Evolutionary conservation across 2,113 vertebrate genomes (phyloP).

Genomic region (Lagopus muta): DNA sequence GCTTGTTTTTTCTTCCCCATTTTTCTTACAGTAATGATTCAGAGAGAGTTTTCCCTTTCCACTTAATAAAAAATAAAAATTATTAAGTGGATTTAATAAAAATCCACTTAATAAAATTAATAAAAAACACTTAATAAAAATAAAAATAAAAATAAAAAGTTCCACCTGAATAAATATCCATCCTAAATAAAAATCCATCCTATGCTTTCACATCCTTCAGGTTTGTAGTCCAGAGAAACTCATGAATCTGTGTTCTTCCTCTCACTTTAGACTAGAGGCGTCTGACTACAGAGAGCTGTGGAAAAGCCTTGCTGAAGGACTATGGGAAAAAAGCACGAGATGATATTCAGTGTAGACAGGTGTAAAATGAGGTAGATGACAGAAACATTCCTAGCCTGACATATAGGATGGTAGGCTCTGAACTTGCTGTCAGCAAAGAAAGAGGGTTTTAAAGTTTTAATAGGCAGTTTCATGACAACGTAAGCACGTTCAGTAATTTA

Average conservation of each 20-base stretch:
- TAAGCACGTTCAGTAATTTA: background rate
- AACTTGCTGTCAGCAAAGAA: background rate
- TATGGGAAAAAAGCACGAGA: background rate
- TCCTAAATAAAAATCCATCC: background rate
- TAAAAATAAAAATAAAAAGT: too few species aligned
- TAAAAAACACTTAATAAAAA: too few species aligned
- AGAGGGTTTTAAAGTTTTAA: background rate
- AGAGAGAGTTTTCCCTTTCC: background rate
- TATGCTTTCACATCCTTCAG: background rate
- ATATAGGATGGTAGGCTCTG: background rate
- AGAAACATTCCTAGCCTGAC: background rate
- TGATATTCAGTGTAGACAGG: background rate
- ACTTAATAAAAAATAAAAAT: background rate
- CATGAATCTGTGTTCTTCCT: background rate
- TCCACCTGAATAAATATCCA: too few species aligned
- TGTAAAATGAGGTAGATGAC: background rate
- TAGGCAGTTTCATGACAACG: background rate
- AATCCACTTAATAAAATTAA: too few species aligned
- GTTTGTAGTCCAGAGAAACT: background rate
- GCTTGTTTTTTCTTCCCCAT: rapidly evolving
- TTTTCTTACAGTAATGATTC: background rate
- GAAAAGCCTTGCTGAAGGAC: background rate
- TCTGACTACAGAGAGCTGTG: background rate
- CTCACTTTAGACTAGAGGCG: background rate
- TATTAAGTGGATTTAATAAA: too few species aligned